Conservation (phyloP, 2,888 invertebrate genomes). For the Bursaphelenchus okinawaensis region DNA sequence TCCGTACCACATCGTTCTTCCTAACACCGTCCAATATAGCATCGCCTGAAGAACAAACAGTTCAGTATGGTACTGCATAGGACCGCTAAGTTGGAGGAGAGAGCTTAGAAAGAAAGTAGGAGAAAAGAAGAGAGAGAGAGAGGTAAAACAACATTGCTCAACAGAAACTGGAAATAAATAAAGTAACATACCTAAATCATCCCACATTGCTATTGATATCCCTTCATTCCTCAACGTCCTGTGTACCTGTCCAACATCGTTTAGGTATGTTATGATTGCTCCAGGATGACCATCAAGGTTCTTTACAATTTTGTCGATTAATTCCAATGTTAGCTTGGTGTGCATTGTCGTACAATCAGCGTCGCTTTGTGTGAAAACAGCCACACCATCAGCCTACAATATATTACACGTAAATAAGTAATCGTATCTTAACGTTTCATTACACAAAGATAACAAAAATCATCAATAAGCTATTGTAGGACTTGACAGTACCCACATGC, state of each 20-base stretch:
- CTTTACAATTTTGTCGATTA: constrained; percentile 39
- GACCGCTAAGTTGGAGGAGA: too few species aligned
- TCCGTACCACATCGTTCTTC: constrained; percentile 40
- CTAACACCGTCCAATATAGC: constrained; percentile 45
- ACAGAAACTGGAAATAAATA: too few species aligned
- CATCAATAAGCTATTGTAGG: too few species aligned
- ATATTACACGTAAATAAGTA: neutral
- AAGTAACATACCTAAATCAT: constrained; percentile 40
- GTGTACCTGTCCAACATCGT: constrained; percentile 43
- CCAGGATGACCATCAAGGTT: constrained; percentile 39
- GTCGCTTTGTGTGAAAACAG: constrained; percentile 42
- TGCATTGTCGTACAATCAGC: constrained; percentile 42
- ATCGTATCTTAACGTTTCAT: too few species aligned
- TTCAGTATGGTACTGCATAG: neutral
- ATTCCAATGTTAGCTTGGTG: constrained; percentile 40
- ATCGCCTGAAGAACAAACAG: constrained; percentile 33
- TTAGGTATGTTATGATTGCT: constrained; percentile 35
- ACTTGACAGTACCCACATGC: too few species aligned
- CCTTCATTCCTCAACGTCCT: constrained; percentile 40
- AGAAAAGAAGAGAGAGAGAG: too few species aligned
- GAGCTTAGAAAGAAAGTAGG: too few species aligned
- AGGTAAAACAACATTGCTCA: too few species aligned
- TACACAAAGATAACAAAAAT: too few species aligned
- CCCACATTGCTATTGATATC: constrained; percentile 41
- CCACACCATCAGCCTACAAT: constrained; percentile 44